Percentiles rank a stretch among this genome's conserved stretches.
These are phyloP conservation scores for Nycteola revayana DNA, from an alignment of 2,888 invertebrate genomes.

Conservation along the genomic window DNA sequence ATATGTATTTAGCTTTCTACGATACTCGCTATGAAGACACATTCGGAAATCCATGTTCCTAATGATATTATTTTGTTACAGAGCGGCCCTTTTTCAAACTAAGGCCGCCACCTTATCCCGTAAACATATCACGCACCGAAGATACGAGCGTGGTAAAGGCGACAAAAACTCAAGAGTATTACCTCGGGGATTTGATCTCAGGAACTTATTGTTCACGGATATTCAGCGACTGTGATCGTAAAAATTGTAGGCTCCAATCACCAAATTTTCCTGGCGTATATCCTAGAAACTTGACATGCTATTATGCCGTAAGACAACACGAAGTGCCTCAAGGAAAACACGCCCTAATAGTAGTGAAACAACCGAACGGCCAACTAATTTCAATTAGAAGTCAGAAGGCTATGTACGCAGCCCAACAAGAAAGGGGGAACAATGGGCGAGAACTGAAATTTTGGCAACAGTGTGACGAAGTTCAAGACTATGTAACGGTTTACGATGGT, in stretches of 20 bases:
- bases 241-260: constrained; percentile 93
- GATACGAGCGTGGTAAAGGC: constrained; percentile 65
- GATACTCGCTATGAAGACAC: no score
- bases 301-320: constrained; percentile 94
- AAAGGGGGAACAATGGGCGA: constrained; percentile 81
- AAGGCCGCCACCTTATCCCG: constrained; percentile 69
- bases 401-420: constrained; percentile 82
- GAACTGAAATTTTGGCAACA: constrained; percentile 89
- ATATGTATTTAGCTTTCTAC: no score
- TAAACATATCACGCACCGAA: constrained; percentile 75
- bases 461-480: constrained; percentile 93
- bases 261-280: constrained; percentile 97
- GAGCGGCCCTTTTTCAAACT: constrained; percentile 78
- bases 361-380: constrained; percentile 92
- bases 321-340: constrained; percentile 93
- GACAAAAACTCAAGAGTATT: constrained; percentile 83
- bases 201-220: constrained; percentile 96
- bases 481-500: constrained; percentile 93
- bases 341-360: constrained; percentile 92
- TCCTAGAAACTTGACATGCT: constrained; percentile 96
- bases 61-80: constrained; percentile 48
- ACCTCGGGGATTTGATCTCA: constrained; percentile 93
- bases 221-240: constrained; percentile 95
- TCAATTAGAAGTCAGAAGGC: constrained; percentile 91
- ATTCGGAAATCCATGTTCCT: no score